phyloP scores from a whole-genome alignment of 2,113 vertebrate species.

The Xenopus borealis region DNA sequence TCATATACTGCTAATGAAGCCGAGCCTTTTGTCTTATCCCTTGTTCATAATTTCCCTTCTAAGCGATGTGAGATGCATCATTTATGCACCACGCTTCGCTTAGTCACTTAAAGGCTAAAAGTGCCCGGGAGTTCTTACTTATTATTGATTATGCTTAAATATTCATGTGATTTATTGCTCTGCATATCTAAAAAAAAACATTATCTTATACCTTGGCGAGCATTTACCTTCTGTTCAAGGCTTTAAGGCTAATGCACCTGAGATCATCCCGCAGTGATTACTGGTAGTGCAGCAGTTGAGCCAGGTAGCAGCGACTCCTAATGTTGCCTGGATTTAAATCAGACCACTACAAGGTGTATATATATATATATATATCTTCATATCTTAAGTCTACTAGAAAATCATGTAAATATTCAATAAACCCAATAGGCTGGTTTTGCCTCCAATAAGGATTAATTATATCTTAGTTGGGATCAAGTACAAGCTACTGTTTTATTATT shows the following conservation, averaged over 20 bases:
- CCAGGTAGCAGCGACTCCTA: neutral
- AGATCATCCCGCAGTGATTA: too few species aligned
- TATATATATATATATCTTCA: too few species aligned
- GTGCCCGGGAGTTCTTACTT: constrained; percentile 6
- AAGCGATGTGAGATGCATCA: neutral
- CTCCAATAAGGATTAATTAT: too few species aligned
- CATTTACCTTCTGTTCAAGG: neutral
- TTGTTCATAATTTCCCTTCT: too few species aligned
- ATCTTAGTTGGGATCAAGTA: too few species aligned
- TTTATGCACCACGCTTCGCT: constrained; percentile 14
- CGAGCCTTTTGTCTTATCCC: too few species aligned
- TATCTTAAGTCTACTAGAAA: too few species aligned
- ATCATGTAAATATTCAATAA: too few species aligned
- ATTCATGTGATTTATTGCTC: constrained; percentile 19
- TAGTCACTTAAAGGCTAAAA: constrained; percentile 13
- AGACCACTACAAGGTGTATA: too few species aligned
- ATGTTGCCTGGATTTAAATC: neutral
- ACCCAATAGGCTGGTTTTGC: too few species aligned
- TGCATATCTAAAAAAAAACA: neutral
- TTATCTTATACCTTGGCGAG: constrained; percentile 15
- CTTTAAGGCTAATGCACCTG: neutral
- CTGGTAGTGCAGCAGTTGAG: neutral
- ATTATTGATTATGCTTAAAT: constrained; percentile 30
- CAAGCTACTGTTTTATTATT: too few species aligned
- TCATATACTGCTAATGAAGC: too few species aligned